A percentile compares a stretch with the other conserved stretches of the same genome.
These are phyloP conservation scores for Schizothorax lantsangensis DNA, from an alignment of 2,797 vertebrate species.

Conservation along the genomic window DNA sequence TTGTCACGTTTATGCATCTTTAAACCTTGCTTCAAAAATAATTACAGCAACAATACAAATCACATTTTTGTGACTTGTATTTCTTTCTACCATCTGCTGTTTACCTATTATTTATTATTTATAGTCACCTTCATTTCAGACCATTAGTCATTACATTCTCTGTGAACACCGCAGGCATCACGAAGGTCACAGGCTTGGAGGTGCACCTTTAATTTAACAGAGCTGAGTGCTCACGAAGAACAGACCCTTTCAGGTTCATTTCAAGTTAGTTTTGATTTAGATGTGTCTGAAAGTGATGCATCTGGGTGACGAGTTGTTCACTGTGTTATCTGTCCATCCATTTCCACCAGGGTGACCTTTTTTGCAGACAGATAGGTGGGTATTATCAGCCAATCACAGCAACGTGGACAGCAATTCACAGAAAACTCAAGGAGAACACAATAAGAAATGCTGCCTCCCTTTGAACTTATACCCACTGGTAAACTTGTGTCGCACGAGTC, in stretches of 20 bases:
- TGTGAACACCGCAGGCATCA: background rate
- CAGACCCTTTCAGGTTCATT: background rate
- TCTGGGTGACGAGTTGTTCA: background rate
- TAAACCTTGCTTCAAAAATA: background rate
- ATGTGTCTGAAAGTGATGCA: background rate
- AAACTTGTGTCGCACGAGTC: background rate
- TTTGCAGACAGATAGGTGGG: background rate
- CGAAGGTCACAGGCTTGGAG: background rate
- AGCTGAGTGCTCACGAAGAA: constrained; percentile 1
- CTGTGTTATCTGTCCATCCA: background rate
- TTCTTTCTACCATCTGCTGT: background rate
- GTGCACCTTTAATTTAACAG: constrained; percentile 15
- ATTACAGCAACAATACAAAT: background rate
- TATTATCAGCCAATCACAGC: background rate
- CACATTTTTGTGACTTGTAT: background rate
- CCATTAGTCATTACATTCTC: constrained; percentile 6
- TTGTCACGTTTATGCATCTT: background rate
- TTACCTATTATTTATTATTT: background rate
- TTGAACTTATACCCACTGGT: background rate
- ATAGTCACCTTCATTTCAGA: background rate
- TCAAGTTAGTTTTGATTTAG: background rate
- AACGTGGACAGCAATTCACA: background rate
- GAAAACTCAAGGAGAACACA: background rate
- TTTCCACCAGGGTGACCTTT: background rate
- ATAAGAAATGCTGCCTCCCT: background rate